phyloP scores from a whole-genome alignment of 2,888 invertebrate genomes.

The Cepaea hortensis region DNA sequence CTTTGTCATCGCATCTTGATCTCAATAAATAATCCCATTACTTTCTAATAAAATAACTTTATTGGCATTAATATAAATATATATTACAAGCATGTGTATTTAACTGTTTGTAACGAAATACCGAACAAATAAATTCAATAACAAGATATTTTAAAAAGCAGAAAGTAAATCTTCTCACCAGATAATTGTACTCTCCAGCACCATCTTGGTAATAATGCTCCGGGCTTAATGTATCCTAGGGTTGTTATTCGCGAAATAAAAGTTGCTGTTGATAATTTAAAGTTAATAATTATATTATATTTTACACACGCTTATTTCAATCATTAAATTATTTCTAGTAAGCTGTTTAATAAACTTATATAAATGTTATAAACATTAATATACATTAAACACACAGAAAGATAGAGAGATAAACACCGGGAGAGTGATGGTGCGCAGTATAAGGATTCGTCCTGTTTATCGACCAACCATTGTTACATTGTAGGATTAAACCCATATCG shows the following conservation, averaged over 20 bases:
- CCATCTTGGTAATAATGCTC: slow-evolving; percentile 83
- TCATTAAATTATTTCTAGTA: background rate
- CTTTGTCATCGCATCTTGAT: background rate
- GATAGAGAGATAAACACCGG: no score
- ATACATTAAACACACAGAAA: no score
- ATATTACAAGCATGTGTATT: no score
- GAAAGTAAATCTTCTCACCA: slow-evolving; percentile 81
- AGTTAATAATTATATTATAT: background rate
- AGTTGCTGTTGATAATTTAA: background rate
- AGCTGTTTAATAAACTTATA: background rate
- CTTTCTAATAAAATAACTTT: background rate
- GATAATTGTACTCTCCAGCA: slow-evolving; percentile 98
- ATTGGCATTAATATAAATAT: no score
- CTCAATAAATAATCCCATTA: no score
- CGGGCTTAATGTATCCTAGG: background rate
- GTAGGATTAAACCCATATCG: no score
- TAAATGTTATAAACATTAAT: no score
- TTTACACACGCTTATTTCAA: background rate
- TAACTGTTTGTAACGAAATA: slow-evolving; percentile 11
- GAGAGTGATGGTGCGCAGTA: no score
- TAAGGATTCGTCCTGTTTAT: no score
- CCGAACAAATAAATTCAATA: background rate
- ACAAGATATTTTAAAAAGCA: slow-evolving; percentile 37
- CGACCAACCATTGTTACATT: no score
- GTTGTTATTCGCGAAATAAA: background rate